Evolutionary conservation across 2,797 vertebrate species (phyloP), one percentile per base, ranked within the genome.

Genomic region (Delichon dasypus): DNA sequence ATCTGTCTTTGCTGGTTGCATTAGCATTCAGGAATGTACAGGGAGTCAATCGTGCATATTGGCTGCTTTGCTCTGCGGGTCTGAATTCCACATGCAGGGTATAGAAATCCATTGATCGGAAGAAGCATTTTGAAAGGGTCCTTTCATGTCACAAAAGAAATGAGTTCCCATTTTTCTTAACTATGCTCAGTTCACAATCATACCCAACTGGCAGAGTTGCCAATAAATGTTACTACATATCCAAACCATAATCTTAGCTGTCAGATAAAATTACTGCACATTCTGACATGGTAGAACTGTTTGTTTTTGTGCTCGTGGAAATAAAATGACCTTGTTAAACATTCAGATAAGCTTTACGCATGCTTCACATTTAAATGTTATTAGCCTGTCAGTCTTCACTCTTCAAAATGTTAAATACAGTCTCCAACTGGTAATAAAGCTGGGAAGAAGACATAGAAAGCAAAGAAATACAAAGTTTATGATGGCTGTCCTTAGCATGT

Each of bases 261-360:
- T 95, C 94, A 96, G 82, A 91, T 94, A 91, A 95, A 96, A 96
- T 96, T 87, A 96, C 66, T 51, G 47, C 92, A 48, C 80, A 66
- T 91, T 97, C 96, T 94, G 82, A 90, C 85, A 67, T 55, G 44
- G 57, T 73, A 64, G 90, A 53, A 32, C 62, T 91, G 94, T 88
- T 80, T 94, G 89, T 88, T 90, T 96, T 94, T 88, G 93, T 88
- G 88, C 79, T 90, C n/a, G 27, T 91, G 81, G 90, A 94, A 94
- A 94, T 74, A 88, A 97, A 94, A 58, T 80, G 83, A 90, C 89
- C 90, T 61, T 65, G 91, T 94, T 96, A 88, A 92, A 82, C 85
- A 67, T 94, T 67, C 68, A 71, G 64, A 51, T 60, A 82, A 86
- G 47, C 65, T 87, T 88, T 94, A 76, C 13, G 7, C 82, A 83